Conservation (phyloP, 2,797 vertebrate genomes). For the Diceros bicornis region DNA sequence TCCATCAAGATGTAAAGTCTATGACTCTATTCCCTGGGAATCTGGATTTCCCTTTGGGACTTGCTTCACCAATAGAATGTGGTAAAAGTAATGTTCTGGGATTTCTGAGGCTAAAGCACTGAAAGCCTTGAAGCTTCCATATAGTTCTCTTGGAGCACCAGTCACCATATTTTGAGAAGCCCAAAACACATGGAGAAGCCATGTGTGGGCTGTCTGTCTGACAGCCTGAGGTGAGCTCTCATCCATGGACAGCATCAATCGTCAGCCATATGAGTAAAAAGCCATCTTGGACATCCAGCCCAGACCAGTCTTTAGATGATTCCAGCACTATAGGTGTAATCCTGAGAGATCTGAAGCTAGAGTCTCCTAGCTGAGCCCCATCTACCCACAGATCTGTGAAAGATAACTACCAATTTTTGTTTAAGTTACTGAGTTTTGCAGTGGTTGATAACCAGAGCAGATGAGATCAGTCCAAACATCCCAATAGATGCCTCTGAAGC, state of each 20-base stretch:
- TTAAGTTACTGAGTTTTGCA: background rate
- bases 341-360: background rate
- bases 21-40: background rate
- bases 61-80: background rate
- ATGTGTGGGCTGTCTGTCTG: background rate
- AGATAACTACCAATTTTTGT: background rate
- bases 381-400: background rate
- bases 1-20: background rate
- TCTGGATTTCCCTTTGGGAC: background rate
- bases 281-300: background rate
- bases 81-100: background rate
- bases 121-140: background rate
- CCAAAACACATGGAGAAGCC: background rate
- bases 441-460: background rate
- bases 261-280: background rate
- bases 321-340: background rate
- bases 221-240: background rate
- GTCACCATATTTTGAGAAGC: background rate
- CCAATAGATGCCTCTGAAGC: background rate
- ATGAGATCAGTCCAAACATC: background rate
- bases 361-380: background rate
- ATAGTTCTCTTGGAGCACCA: background rate
- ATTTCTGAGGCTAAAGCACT: background rate
- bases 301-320: background rate
- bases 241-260: background rate